phyloP scores from a whole-genome alignment of 2,113 vertebrate genomes.

The Alectura lathami region DNA sequence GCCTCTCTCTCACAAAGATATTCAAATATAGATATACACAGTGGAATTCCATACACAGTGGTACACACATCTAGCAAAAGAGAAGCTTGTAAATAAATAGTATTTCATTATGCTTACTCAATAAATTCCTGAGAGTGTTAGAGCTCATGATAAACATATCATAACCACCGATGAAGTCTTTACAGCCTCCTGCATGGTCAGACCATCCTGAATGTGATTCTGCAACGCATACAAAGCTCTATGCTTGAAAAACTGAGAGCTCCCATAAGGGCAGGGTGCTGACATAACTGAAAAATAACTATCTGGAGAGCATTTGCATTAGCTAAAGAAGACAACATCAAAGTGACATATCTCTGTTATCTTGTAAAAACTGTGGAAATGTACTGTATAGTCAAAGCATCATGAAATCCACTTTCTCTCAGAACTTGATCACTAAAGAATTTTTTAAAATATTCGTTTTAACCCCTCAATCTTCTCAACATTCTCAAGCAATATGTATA shows the following conservation, averaged over 20 bases:
- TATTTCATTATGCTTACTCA: conserved; percentile 11
- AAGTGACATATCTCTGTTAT: background rate
- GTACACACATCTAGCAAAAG: background rate
- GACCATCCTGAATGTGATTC: background rate
- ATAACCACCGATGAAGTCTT: conserved; percentile 19
- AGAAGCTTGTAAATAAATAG: conserved; percentile 38
- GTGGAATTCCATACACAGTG: background rate
- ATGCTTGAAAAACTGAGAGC: background rate
- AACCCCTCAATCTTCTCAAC: background rate
- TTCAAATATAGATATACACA: background rate
- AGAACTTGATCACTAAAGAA: background rate
- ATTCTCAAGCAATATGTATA: background rate
- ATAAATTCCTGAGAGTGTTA: conserved; percentile 14
- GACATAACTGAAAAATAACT: background rate
- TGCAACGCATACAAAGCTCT: background rate
- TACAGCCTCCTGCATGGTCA: background rate
- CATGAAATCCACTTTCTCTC: background rate
- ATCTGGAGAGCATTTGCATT: background rate
- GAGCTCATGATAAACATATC: background rate
- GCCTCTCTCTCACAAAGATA: background rate
- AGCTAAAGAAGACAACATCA: background rate
- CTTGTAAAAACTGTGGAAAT: background rate
- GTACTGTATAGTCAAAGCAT: background rate
- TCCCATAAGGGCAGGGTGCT: background rate
- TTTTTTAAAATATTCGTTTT: background rate